Conservation (phyloP, 1,140 invertebrate species). For the Mycetomoellerius zeteki region DNA sequence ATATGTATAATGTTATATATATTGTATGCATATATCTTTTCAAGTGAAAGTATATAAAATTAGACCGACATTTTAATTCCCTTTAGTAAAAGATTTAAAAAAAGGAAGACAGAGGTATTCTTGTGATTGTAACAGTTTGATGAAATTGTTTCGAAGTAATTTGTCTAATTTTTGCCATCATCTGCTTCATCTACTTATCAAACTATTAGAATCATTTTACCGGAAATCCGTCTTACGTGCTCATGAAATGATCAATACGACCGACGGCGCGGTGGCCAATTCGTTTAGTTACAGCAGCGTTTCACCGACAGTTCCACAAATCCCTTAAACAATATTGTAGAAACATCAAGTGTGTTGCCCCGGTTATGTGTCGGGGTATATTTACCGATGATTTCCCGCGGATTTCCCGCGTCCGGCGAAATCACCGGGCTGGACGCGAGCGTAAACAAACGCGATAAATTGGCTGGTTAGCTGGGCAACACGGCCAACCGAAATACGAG, state of each 20-base stretch:
- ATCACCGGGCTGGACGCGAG: conserved; percentile 46
- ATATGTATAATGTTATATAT: too few relatives aligned
- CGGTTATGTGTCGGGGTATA: conserved; percentile 54
- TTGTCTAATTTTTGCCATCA: not conserved
- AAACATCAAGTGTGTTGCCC: conserved; percentile 52
- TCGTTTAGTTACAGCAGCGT: conserved; percentile 10
- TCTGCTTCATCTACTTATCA: not conserved
- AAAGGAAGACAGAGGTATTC: too few relatives aligned
- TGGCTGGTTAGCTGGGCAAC: conserved; percentile 39
- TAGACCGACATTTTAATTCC: too few relatives aligned
- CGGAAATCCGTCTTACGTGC: not conserved
- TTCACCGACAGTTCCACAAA: conserved; percentile 36
- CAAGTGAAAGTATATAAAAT: too few relatives aligned
- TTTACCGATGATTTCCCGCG: conserved; percentile 70
- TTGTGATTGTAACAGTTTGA: not conserved
- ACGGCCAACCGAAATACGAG: conserved; percentile 61
- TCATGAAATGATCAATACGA: not conserved
- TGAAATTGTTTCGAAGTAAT: not conserved
- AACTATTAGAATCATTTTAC: not conserved
- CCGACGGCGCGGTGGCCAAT: not conserved
- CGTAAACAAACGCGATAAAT: conserved; percentile 73
- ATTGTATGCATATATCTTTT: too few relatives aligned
- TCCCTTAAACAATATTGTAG: conserved; percentile 63
- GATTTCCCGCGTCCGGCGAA: conserved; percentile 66
- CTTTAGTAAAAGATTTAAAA: too few relatives aligned